These are phyloP conservation scores for Leptogaster cylindrica DNA, from an alignment of 2,888 invertebrate genomes.

Conservation along the genomic window DNA sequence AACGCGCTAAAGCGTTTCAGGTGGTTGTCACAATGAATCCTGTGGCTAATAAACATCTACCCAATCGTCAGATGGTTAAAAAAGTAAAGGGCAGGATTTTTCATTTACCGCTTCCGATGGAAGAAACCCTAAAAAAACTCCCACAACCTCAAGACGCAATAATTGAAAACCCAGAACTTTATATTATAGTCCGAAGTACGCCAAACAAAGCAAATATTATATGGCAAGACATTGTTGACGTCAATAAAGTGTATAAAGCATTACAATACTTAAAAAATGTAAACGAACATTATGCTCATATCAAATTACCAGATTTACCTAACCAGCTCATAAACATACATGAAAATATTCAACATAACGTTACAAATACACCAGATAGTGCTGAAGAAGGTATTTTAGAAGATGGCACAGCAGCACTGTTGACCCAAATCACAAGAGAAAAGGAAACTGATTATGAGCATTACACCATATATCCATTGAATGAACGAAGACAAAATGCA, in stretches of 20 bases:
- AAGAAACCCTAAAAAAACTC: slow-evolving; percentile 54
- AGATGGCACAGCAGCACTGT: slow-evolving; percentile 3
- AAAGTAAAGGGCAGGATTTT: slow-evolving; percentile 47
- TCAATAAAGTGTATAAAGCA: slow-evolving; percentile 52
- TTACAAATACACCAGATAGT: slow-evolving; percentile 7
- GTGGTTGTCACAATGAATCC: slow-evolving; percentile 52
- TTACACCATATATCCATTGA: slow-evolving; percentile 45
- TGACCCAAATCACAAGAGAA: slow-evolving; percentile 42
- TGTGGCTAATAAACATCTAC: slow-evolving; percentile 52
- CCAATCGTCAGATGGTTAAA: slow-evolving; percentile 48
- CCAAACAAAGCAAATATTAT: slow-evolving; percentile 51
- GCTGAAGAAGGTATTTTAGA: slow-evolving; percentile 21
- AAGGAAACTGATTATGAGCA: slow-evolving; percentile 48
- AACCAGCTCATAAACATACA: slow-evolving; percentile 30
- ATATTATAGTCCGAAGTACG: slow-evolving; percentile 52
- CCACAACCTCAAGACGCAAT: slow-evolving; percentile 51
- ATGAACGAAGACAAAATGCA: slow-evolving; percentile 48
- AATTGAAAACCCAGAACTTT: slow-evolving; percentile 52
- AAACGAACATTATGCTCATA: slow-evolving; percentile 51
- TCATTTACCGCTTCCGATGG: slow-evolving; percentile 54
- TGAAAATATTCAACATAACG: slow-evolving; percentile 11
- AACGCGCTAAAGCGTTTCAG: slow-evolving; percentile 54
- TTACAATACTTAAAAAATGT: slow-evolving; percentile 52
- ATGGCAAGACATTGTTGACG: slow-evolving; percentile 53
- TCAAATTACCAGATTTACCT: slow-evolving; percentile 48